Conservation (phyloP, 2,113 vertebrate genomes). For the Protomyctophum bolini region DNA sequence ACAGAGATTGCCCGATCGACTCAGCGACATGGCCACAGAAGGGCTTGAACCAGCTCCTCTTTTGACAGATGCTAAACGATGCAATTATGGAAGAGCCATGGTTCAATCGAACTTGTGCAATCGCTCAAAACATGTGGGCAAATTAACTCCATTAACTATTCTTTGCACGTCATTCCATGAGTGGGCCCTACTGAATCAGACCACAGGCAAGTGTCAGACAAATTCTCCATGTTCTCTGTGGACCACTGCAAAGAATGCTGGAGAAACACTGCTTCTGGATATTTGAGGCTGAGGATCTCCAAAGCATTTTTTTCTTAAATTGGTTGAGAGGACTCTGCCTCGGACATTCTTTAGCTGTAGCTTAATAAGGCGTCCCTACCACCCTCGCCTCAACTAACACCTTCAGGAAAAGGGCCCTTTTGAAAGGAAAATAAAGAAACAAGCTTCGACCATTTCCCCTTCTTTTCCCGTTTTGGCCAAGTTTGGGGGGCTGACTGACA, state of each 20-base stretch:
- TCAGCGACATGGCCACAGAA: constrained; percentile 10
- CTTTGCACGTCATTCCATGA: background rate
- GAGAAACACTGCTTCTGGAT: background rate
- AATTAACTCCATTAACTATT: constrained; percentile 29
- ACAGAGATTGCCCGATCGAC: constrained; percentile 36
- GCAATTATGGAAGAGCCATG: constrained; percentile 44
- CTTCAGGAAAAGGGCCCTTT: constrained; percentile 49
- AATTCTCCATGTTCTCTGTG: constrained; percentile 8
- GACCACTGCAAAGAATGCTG: background rate
- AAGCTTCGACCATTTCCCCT: constrained; percentile 27
- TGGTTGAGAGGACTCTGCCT: constrained; percentile 2
- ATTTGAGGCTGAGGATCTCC: background rate
- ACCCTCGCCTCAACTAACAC: constrained; percentile 19
- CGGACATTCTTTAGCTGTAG: constrained; percentile 4
- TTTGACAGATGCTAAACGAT: constrained; percentile 58
- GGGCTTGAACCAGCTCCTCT: constrained; percentile 61
- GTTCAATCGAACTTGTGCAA: constrained; percentile 4
- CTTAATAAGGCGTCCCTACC: background rate
- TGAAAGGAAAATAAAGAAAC: constrained; percentile 55
- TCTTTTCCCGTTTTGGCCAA: constrained; percentile 38
- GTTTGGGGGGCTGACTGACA: constrained; percentile 46
- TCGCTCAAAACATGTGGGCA: constrained; percentile 15
- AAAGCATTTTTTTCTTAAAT: background rate
- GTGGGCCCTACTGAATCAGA: too few relatives aligned
- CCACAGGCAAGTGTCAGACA: background rate